Evolutionary conservation across 2,888 invertebrate species (phyloP).

Genomic region (Nephrocerus scutellatus): DNA sequence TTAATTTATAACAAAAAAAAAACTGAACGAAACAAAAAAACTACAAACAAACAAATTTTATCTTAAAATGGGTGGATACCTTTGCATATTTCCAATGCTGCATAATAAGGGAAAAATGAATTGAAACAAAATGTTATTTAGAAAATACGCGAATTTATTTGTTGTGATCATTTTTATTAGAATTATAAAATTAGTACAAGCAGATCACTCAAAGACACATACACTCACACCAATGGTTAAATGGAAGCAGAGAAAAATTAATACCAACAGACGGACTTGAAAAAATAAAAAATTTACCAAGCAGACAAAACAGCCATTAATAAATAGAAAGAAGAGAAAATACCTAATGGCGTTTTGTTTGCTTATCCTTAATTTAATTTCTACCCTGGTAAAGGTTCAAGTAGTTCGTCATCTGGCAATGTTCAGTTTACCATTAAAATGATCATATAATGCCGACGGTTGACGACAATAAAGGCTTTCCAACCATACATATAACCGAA

Average conservation of each 20-base stretch:
- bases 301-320: not conserved
- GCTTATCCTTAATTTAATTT: no score
- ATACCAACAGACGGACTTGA: not conserved
- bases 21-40: conserved; percentile 3
- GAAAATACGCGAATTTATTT: not conserved
- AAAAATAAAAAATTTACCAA: not conserved
- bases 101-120: conserved; percentile 22
- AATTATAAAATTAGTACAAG: not conserved
- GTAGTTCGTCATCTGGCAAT: no score
- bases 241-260: not conserved
- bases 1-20: conserved; percentile 9
- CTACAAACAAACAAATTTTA: conserved; percentile 6
- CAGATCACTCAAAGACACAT: not conserved
- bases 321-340: no score
- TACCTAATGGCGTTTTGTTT: no score
- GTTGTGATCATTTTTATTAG: not conserved
- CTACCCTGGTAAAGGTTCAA: no score
- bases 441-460: no score
- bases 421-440: no score
- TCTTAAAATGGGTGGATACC: no score
- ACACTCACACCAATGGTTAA: not conserved
- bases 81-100: conserved; percentile 49
- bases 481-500: no score
- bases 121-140: conserved; percentile 6
- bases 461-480: no score